Evolutionary conservation across 2,888 invertebrate genomes (phyloP).

Genomic region (Platynereis dumerilii): DNA sequence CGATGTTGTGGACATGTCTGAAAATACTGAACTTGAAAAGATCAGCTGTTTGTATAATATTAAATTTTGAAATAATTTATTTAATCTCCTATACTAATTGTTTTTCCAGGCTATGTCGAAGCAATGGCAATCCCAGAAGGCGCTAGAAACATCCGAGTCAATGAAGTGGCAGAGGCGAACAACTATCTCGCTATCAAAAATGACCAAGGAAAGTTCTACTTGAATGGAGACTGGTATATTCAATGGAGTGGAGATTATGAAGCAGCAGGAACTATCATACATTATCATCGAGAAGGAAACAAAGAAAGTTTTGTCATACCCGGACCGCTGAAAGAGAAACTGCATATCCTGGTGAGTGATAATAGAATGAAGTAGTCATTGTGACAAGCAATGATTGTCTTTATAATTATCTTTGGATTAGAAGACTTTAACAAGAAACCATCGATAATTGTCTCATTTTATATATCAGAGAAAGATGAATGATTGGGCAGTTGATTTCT

Average conservation of each 20-base stretch:
- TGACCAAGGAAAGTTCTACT: slow-evolving; percentile 74
- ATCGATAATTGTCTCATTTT: too few species aligned
- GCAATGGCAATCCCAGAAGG: slow-evolving; percentile 76
- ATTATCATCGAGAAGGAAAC: slow-evolving; percentile 77
- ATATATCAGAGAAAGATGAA: too few species aligned
- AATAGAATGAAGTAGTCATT: too few species aligned
- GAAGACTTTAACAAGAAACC: too few species aligned
- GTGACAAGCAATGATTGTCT: too few species aligned
- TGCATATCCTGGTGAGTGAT: slow-evolving; percentile 80
- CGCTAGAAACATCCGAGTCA: slow-evolving; percentile 79
- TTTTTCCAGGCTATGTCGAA: slow-evolving; percentile 70
- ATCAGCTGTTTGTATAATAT: too few species aligned
- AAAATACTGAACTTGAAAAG: too few species aligned
- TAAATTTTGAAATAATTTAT: too few species aligned
- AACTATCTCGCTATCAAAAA: slow-evolving; percentile 83
- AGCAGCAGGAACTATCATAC: slow-evolving; percentile 79
- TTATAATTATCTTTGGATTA: too few species aligned
- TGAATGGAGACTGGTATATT: slow-evolving; percentile 78
- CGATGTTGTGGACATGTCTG: too few species aligned
- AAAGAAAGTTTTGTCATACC: slow-evolving; percentile 82
- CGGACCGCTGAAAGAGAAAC: slow-evolving; percentile 81
- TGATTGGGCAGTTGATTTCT: too few species aligned
- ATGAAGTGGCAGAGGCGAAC: slow-evolving; percentile 77
- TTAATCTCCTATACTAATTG: too few species aligned
- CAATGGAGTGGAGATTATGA: slow-evolving; percentile 79